These are phyloP conservation scores for Sinocyclocheilus rhinocerous DNA, from an alignment of 2,113 vertebrate species.

Conservation along the genomic window DNA sequence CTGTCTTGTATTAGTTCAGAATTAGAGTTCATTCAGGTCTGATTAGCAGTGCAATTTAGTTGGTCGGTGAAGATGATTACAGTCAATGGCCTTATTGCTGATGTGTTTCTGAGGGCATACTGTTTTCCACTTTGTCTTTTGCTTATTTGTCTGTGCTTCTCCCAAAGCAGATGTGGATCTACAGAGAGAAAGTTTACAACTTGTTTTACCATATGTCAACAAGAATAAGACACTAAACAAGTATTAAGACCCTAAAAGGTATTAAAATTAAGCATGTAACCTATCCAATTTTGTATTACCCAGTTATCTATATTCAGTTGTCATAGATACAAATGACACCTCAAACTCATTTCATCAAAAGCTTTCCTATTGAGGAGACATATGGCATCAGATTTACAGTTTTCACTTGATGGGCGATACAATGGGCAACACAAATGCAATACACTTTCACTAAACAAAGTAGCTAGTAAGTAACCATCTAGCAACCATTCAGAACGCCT, in stretches of 20 bases:
- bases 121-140: constrained; percentile 14
- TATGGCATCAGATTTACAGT: not conserved
- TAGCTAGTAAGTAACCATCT: not conserved
- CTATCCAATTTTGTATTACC: too few relatives aligned
- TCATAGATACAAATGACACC: too few relatives aligned
- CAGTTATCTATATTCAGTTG: too few relatives aligned
- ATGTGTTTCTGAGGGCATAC: not conserved
- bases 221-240: too few relatives aligned
- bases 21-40: constrained; percentile 44
- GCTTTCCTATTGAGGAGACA: not conserved
- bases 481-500: not conserved
- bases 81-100: constrained; percentile 11
- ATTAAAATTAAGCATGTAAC: too few relatives aligned
- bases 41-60: constrained; percentile 40
- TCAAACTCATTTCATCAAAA: too few relatives aligned
- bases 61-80: constrained; percentile 37
- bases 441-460: not conserved
- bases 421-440: not conserved
- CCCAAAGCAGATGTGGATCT: not conserved
- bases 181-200: not conserved
- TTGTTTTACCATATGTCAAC: not conserved
- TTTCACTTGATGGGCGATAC: not conserved
- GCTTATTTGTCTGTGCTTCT: not conserved
- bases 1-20: constrained; percentile 25
- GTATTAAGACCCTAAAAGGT: too few relatives aligned